Evolutionary conservation across 2,797 vertebrate genomes (phyloP).

Genomic region (Chaetophractus vellerosus): DNA sequence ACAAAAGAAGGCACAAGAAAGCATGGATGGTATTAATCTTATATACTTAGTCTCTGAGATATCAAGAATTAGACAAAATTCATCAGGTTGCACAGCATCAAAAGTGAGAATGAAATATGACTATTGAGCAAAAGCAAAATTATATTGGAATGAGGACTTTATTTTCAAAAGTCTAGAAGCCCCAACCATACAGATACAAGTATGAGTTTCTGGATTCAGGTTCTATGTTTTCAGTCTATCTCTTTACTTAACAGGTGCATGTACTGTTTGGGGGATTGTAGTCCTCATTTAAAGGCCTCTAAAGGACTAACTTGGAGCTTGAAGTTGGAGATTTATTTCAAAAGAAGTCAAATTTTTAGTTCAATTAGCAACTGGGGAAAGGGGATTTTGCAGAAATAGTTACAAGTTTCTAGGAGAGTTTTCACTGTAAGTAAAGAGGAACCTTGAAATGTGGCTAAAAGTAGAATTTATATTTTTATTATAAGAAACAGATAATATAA

Average conservation of each 20-base stretch:
- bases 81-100: background rate
- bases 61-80: background rate
- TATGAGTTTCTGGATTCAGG: background rate
- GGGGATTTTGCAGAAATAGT: background rate
- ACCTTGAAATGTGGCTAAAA: background rate
- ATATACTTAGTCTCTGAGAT: background rate
- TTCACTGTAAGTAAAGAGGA: background rate
- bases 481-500: background rate
- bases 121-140: background rate
- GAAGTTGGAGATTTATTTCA: constrained; percentile 29
- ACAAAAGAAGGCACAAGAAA: background rate
- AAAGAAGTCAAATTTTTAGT: constrained; percentile 17
- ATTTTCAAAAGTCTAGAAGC: constrained; percentile 25
- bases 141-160: background rate
- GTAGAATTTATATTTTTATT: background rate
- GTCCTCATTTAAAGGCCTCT: constrained; percentile 4
- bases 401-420: background rate
- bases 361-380: constrained; percentile 25
- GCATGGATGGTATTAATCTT: background rate
- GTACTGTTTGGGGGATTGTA: background rate
- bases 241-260: background rate
- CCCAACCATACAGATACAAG: background rate
- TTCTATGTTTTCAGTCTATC: background rate
- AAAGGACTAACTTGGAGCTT: background rate
- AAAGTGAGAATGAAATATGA: background rate